Evolutionary conservation across 2,888 invertebrate species (phyloP).

Genomic region (Caenorhabditis sp.): DNA sequence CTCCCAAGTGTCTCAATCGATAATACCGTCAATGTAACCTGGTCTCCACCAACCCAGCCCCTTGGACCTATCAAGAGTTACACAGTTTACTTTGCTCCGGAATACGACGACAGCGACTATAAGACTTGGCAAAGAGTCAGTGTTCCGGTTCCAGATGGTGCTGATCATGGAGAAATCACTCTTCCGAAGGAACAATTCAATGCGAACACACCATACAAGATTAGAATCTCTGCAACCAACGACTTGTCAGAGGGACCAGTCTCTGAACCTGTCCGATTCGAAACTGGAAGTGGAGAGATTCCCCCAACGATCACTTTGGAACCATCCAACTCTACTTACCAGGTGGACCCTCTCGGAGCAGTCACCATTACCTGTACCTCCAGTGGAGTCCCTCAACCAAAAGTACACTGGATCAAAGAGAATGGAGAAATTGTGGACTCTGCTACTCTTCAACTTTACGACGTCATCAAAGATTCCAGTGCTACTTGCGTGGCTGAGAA

Average conservation of each 20-base stretch:
- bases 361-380: conserved; percentile 78
- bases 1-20: conserved; percentile 77
- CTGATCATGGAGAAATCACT: conserved; percentile 71
- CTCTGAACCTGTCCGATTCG: conserved; percentile 76
- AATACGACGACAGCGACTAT: conserved; percentile 76
- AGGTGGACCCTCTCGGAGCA: conserved; percentile 76
- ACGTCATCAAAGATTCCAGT: conserved; percentile 75
- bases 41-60: conserved; percentile 79
- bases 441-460: conserved; percentile 59
- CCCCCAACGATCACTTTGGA: conserved; percentile 78
- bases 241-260: conserved; percentile 82
- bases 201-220: conserved; percentile 77
- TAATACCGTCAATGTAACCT: conserved; percentile 80
- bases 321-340: conserved; percentile 72
- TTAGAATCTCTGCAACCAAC: conserved; percentile 81
- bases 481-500: conserved; percentile 81
- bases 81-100: conserved; percentile 80
- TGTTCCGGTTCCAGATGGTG: conserved; percentile 67
- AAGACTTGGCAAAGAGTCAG: conserved; percentile 79
- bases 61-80: conserved; percentile 79
- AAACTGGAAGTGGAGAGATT: conserved; percentile 81
- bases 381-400: conserved; percentile 80
- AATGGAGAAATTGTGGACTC: conserved; percentile 75
- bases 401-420: conserved; percentile 79
- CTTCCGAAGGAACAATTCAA: conserved; percentile 78